A percentile compares a stretch with the other conserved stretches of the same genome.
phyloP scores from a whole-genome alignment of 2,113 vertebrate species.

The Pandion haliaetus region DNA sequence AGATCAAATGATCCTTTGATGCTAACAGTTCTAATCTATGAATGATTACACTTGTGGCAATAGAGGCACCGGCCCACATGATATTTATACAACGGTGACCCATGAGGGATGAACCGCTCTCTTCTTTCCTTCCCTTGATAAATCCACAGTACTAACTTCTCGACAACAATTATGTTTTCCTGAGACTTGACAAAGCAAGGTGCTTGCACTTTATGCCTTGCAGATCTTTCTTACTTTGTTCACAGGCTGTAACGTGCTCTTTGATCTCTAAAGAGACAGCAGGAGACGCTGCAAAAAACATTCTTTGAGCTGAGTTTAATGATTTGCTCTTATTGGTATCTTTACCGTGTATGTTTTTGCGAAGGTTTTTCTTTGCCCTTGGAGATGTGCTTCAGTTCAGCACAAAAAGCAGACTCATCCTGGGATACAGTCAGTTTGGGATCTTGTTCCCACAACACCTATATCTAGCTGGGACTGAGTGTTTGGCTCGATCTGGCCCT shows the following conservation, averaged over 20 bases:
- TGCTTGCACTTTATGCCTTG: neutral
- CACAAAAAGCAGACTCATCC: neutral
- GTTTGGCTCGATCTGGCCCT: neutral
- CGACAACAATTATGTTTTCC: neutral
- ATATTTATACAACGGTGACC: neutral
- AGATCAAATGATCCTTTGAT: constrained; percentile 10
- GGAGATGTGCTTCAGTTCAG: neutral
- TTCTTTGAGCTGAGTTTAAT: neutral
- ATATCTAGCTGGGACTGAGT: neutral
- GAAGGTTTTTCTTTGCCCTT: neutral
- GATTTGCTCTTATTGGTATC: neutral
- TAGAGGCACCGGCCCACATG: neutral
- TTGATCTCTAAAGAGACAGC: neutral
- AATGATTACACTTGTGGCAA: neutral
- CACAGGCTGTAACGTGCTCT: neutral
- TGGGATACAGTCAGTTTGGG: neutral
- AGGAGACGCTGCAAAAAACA: neutral
- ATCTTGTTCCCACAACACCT: neutral
- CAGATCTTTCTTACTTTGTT: neutral
- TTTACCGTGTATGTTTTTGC: neutral
- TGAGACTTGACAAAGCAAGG: neutral
- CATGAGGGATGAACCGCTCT: neutral
- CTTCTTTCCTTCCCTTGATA: neutral
- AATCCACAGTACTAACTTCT: neutral
- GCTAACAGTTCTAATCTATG: neutral